These are phyloP conservation scores for Pantala flavescens DNA, from an alignment of 1,140 invertebrate species.

Conservation along the genomic window DNA sequence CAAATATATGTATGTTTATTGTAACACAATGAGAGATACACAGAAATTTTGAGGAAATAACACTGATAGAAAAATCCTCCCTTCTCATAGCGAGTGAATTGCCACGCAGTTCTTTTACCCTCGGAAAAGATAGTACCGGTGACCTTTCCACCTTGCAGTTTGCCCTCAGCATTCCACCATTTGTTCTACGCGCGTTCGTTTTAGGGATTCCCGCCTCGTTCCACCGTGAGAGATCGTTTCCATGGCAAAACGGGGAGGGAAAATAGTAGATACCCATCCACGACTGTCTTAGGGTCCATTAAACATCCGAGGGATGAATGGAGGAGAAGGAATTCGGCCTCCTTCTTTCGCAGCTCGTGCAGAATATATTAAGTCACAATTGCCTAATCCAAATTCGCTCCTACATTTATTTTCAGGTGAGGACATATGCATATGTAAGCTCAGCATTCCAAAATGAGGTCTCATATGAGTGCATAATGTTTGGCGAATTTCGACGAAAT, in stretches of 20 bases:
- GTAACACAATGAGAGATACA: no score
- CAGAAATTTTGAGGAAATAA: no score
- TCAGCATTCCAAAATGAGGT: neutral
- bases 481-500: neutral
- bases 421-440: no score
- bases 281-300: constrained; percentile 8
- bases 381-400: no score
- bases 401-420: no score
- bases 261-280: constrained; percentile 5
- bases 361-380: no score
- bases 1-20: no score
- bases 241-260: neutral
- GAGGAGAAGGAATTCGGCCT: neutral
- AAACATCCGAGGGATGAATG: neutral
- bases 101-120: no score
- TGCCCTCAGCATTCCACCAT: neutral
- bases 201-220: neutral
- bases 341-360: no score
- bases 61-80: no score
- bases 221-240: neutral
- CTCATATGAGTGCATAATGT: neutral
- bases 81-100: no score
- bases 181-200: neutral
- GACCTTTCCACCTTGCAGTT: neutral
- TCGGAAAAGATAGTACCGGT: neutral